Evolutionary conservation across 1,140 invertebrate species (phyloP).

Genomic region (Theocolax elegans): DNA sequence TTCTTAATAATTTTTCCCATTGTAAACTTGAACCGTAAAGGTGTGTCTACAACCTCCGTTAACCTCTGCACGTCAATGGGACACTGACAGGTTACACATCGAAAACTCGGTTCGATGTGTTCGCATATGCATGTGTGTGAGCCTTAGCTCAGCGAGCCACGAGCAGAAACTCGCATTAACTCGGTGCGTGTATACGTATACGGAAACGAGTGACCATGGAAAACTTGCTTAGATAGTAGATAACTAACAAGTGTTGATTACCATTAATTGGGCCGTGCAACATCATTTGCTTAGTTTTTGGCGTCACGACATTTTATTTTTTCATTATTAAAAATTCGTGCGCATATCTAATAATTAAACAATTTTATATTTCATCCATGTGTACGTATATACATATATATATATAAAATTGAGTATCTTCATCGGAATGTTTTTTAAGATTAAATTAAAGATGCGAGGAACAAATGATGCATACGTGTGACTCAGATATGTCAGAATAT

Average conservation of each 20-base stretch:
- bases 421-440: not conserved
- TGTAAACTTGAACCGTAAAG: conserved; percentile 38
- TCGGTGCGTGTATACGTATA: conserved; percentile 24
- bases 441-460: not conserved
- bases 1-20: conserved; percentile 36
- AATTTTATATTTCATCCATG: too few species aligned
- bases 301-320: too few species aligned
- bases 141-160: too few species aligned
- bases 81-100: conserved; percentile 13
- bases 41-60: conserved; percentile 30
- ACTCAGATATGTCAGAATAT: not conserved
- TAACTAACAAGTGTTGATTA: conserved; percentile 2
- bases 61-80: conserved; percentile 31
- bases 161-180: too few species aligned
- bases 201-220: conserved; percentile 25
- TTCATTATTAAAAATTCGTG: too few species aligned
- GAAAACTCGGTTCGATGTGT: not conserved
- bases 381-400: too few species aligned
- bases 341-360: not conserved
- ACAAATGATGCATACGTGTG: not conserved
- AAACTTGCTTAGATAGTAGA: not conserved
- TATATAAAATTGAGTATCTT: too few species aligned
- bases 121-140: not conserved
- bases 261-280: not conserved
- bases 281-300: too few species aligned